Evolutionary conservation across 64 coral and sea anemone genomes (phyloP), one percentile per base, ranked within the genome.

Genomic region (Hydrozoanthus tunicans): DNA sequence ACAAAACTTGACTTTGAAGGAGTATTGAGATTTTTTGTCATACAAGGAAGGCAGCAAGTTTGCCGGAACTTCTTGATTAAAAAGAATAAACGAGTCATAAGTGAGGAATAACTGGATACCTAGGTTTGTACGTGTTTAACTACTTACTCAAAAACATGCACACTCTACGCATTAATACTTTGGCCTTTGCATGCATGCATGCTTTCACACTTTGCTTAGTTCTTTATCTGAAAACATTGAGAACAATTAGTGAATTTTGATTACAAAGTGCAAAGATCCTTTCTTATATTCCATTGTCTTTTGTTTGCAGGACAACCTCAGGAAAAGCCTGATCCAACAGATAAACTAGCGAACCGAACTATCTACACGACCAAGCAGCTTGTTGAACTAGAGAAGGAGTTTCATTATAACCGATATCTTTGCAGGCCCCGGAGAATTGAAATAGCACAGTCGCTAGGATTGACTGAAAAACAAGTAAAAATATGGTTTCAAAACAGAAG

Each of bases 401-500:
- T 99, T 53, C 97, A 99, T 58, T 99, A 99, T 83, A 99, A 99
- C 70, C 86, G 94, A 58, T 99, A 99, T 64, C 90, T 99, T 27
- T 99, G 97, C 63, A 78, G 97, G 70, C 97, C 97, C 0, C 59
- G 97, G 10, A 93, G 97, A 74, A 99, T 99, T 14, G 97, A 99
- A 73, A 99, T 99, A 12, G 97, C 97, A 7, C 97, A 99, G 64
- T 95, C 97, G 3, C 70, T 99, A 9, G 92, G 93, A 68, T 83
- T 99, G 51, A 95, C 97, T 2, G 97, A 99, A 59, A 99, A 99
- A 77, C 97, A 99, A 61, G 97, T 99, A 57, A 99, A 99, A 90
- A 95, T 99, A 7, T 99, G 97, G 97, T 99, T 99, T 55, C 97
- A 99, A 14, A 99, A 99, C 77, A 56, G 97, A 7, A 78, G 97